Conservation (phyloP, 2,113 vertebrate genomes). For the Spermophilus dauricus region DNA sequence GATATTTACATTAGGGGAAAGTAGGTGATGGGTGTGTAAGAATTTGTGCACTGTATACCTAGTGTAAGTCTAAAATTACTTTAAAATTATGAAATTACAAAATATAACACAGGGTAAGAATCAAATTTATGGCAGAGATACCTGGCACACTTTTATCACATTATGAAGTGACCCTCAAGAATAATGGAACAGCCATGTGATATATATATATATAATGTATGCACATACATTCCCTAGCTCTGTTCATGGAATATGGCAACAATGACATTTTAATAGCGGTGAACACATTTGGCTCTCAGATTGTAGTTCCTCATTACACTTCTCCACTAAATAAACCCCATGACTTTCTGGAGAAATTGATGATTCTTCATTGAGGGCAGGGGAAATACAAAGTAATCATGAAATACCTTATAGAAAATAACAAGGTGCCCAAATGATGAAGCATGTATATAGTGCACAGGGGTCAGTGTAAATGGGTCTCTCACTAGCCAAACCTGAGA, state of each 20-base stretch:
- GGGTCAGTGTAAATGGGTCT: not conserved
- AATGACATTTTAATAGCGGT: not conserved
- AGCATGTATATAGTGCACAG: not conserved
- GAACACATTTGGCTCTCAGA: not conserved
- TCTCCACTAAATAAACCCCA: not conserved
- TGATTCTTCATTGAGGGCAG: not conserved
- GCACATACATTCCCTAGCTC: not conserved
- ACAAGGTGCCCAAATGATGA: not conserved
- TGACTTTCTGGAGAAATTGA: not conserved
- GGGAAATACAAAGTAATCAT: not conserved
- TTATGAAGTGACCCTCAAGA: too few species aligned
- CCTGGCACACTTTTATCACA: too few species aligned
- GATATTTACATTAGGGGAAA: too few species aligned
- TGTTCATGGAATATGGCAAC: not conserved
- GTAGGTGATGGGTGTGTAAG: too few species aligned
- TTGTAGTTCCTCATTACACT: not conserved
- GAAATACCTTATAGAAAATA: slow-evolving; percentile 5
- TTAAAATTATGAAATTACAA: too few species aligned
- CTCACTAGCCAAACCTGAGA: not conserved
- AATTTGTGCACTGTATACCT: too few species aligned
- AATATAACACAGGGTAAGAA: too few species aligned
- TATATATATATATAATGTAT: not conserved
- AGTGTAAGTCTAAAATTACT: too few species aligned
- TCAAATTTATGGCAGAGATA: too few species aligned
- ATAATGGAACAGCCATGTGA: too few species aligned